Base-by-base conservation (phyloP, 2,797 vertebrate species). In the Chanos chanos region DNA sequence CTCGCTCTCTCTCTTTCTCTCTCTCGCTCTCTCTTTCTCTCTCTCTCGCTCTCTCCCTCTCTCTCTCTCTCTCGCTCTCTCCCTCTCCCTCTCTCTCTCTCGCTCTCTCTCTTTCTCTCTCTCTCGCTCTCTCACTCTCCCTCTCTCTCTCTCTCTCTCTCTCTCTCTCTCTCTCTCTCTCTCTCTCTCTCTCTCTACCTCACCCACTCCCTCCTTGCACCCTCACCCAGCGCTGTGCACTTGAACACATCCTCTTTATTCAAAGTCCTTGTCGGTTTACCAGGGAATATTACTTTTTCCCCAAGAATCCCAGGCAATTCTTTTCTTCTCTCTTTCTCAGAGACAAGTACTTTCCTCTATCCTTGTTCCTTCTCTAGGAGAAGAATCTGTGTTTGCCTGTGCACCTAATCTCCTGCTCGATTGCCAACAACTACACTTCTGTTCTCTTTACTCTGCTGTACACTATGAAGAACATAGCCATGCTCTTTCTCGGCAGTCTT, bases 281-380 rank as follows among this genome's bases (percentile, higher is more conserved):
- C 28, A 55, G 39, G 53, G 54, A 74, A 66, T 66, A 78, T 68
- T 64, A 53, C 61, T 49, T 72, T 72, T 57, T 78, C 61, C n/a
- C n/a, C n/a, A n/a, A 60, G 63, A 74, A 77, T 68, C 49, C 43
- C 27, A 71, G 63, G 67, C 65, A 60, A 67, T 77, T 69, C 64
- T 73, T 67, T 71, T 53, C 28, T 50, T 74, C 64, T 56, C 52
- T 44, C 62, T 27, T n/a, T 58, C n/a, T 49, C 69, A 79, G 81
- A 75, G 79, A 83, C 77, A 71, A 60, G 58, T 40, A 55, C 31
- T 33, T 39, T 56, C 18, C 49, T 49, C 25, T 24, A 62, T 19
- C 44, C 27, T 61, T n/a, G 4, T 36, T 22, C 54, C 49, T 49
- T 62, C 61, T 33, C 61, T 41, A 41, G 67, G 31, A 13, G 50